Percentiles rank a stretch among this genome's conserved stretches.
phyloP scores from a whole-genome alignment of 2,888 invertebrate genomes.

The Julus scanicus region DNA sequence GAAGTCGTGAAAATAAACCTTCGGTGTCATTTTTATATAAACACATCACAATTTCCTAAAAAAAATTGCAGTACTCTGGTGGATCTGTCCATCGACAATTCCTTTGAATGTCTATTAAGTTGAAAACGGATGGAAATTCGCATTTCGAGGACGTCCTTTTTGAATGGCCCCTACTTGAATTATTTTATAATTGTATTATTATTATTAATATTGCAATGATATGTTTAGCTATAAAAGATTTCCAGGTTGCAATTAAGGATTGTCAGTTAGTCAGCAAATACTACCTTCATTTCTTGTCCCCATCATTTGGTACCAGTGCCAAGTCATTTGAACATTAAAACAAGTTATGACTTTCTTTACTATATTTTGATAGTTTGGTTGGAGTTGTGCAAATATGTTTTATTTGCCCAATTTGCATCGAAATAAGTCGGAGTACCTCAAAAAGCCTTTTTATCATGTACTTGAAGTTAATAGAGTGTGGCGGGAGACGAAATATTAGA shows the following conservation, averaged over 20 bases:
- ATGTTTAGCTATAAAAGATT: background rate
- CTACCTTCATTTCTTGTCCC: background rate
- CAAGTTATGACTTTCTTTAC: conserved; percentile 28
- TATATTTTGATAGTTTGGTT: conserved; percentile 34
- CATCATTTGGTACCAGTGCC: background rate
- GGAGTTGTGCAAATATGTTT: conserved; percentile 38
- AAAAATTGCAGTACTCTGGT: too few species aligned
- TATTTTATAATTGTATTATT: too few species aligned
- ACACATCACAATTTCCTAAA: too few species aligned
- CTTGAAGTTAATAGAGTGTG: conserved; percentile 39
- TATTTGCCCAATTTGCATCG: conserved; percentile 32
- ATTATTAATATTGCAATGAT: background rate
- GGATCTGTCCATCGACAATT: too few species aligned
- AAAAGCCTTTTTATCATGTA: conserved; percentile 20
- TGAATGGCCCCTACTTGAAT: too few species aligned
- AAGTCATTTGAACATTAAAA: conserved; percentile 1
- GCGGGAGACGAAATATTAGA: conserved; percentile 23
- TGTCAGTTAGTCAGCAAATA: background rate
- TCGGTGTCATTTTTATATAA: too few species aligned
- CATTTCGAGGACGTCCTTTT: too few species aligned
- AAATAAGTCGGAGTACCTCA: conserved; percentile 32
- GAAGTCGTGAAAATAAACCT: too few species aligned
- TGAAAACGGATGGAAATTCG: too few species aligned
- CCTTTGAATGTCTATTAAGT: too few species aligned
- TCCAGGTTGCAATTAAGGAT: background rate